phyloP scores from a whole-genome alignment of 30 jellyfish, hydroid and myxozoan species.

The Sanderia malayensis region DNA sequence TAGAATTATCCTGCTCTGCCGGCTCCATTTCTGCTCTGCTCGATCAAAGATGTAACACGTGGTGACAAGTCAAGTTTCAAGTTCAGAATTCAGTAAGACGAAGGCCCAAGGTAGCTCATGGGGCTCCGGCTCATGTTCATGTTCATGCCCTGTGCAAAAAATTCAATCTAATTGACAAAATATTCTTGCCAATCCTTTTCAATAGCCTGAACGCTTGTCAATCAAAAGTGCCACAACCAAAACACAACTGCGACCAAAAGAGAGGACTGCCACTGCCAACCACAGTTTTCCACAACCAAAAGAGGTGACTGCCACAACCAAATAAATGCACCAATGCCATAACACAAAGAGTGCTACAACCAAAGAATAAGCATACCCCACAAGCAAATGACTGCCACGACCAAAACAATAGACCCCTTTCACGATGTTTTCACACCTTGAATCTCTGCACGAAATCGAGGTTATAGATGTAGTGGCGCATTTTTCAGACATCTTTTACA shows the following conservation, averaged over 20 bases:
- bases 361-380: constrained; percentile 14
- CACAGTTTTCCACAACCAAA: constrained; percentile 6
- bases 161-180: constrained; percentile 5
- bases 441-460: too few relatives aligned
- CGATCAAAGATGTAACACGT: not conserved
- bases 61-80: not conserved
- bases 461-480: too few relatives aligned
- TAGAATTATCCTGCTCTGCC: not conserved
- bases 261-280: constrained; percentile 14
- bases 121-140: constrained; percentile 10
- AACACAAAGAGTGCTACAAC: constrained; percentile 8
- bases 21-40: constrained; percentile 16
- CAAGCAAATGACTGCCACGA: constrained; percentile 14
- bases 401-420: too few relatives aligned
- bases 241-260: constrained; percentile 12
- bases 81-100: not conserved
- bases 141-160: constrained; percentile 3
- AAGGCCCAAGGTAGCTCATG: constrained; percentile 19
- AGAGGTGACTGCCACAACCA: constrained; percentile 16
- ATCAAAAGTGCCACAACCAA: constrained; percentile 11
- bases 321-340: constrained; percentile 8
- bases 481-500: too few relatives aligned
- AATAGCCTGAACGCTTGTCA: constrained; percentile 7
- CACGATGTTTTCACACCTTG: too few relatives aligned
- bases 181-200: not conserved